Evolutionary conservation across 2,113 vertebrate species (phyloP), one percentile per base, ranked within the genome.

Genomic region (Collichthys lucidus): DNA sequence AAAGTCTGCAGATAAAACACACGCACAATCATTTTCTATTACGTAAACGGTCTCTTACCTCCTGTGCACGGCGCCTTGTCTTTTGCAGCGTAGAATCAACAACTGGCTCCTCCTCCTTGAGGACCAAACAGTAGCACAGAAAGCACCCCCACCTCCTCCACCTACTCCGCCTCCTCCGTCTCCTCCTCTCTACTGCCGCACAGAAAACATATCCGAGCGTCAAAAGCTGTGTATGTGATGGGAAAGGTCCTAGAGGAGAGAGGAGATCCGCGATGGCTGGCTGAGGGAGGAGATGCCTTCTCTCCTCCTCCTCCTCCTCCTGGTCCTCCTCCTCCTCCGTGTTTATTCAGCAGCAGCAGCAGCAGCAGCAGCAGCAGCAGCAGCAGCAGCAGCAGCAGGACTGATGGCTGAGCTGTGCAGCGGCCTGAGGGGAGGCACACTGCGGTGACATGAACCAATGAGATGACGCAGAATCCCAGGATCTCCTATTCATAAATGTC

Each of bases 41-140:
- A 91, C 88, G 90, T 93, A 94, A 92, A 89, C 69, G 77, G 80
- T 50, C 29, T 79, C 92, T 93, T 94, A 94, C 95, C 95, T 95
- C 87, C 87, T 84, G 50, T 79, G 84, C 56, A 64, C 91, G 75
- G 87, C 80, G 89, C 84, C 88, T 89, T 91, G 77, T 89, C 77
- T 79, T 26, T 85, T 86, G 92, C 92, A 90, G 86, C 88, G 87
- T 89, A 82, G 82, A 79, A 90, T 90, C 88, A 77, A 86, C 84
- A 82, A 88, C 83, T 91, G 89, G 91, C 95, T 94, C 95, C 95
- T 91, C 95, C 95, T 40, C 92, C 92, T 86, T n/a, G 67, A 93
- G 90, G 74, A 90, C 75, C 86, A 76, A 90, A 90, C 89, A 83
- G 86, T 68, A 77, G 87, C 86, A 77, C 82, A 74, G 29, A 83